These are phyloP conservation scores for Coenonympha arcania DNA, from an alignment of 2,888 invertebrate species.

Conservation along the genomic window DNA sequence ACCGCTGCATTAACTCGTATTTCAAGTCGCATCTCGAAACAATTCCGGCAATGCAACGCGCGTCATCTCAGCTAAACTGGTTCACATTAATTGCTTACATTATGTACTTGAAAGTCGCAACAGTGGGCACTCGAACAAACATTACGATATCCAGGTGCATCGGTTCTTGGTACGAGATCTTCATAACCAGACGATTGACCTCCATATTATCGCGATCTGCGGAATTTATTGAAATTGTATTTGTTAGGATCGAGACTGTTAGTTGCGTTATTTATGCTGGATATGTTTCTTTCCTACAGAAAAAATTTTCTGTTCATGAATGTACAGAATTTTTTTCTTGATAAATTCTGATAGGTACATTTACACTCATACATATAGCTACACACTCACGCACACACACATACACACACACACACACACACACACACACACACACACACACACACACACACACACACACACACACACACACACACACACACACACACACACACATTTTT, in stretches of 20 bases:
- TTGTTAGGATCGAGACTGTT: neutral
- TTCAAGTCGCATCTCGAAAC: neutral
- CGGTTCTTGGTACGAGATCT: slow-evolving; percentile 1
- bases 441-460: no score
- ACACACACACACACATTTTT: no score
- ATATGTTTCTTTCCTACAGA: no score
- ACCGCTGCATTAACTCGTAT: neutral
- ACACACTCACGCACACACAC: no score
- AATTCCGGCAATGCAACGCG: neutral
- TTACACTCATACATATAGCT: no score
- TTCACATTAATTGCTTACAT: slow-evolving; percentile 11
- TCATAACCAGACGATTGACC: slow-evolving; percentile 20
- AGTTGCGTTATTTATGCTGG: neutral
- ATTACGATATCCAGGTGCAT: slow-evolving; percentile 16
- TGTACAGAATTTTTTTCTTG: no score
- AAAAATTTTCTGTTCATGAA: no score
- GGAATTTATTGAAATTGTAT: slow-evolving; percentile 3
- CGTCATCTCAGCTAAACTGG: slow-evolving; percentile 2
- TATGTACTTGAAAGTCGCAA: slow-evolving; percentile 3
- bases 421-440: no score
- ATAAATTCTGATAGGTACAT: no score
- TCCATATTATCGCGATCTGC: neutral
- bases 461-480: no score
- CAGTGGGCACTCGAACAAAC: slow-evolving; percentile 3
- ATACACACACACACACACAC: no score